Base-by-base conservation (phyloP, 2,888 invertebrate genomes). In the Schizaphis graminum region DNA sequence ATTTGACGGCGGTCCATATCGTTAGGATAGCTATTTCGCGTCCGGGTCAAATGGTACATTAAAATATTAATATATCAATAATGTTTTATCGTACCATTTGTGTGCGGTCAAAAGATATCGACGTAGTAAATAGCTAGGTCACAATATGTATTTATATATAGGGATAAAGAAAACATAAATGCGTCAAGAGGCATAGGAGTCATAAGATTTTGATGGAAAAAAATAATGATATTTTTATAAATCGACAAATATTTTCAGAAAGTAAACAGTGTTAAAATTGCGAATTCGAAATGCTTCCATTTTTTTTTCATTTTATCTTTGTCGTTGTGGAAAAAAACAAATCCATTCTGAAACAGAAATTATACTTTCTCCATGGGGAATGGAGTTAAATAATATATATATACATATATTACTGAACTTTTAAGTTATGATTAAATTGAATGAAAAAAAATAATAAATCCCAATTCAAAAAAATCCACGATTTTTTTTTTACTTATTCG, bases 21-120 rank as follows among this genome's bases (percentile, higher is more conserved):
- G 35, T 35, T 21, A 21, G 77, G 21, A 35, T 21, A 35, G 8
- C 35, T 77, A 35, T 77, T 77, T 77, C 35, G 8, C 77, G 35
- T 8, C 77, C 77, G 77, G 77, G 24, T 88, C 88, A 35, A 88
- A 35, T 35, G 88, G 53, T 35, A 88, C 77, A 77, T 77, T 77
- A 41, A 77, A 77, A 77, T 77, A 77, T 77, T 77, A 77, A 77
- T 77, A 35, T 35, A 35, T 77, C 77, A 35, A 77, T 77, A 77
- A 67, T 41, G 77, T 41, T 77, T 35, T 21, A 8, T 28, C 21
- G 7, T 35, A 35, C 35, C 35, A 3, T 77, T 77, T 35, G 35
- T 35, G 8, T 35, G 77, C 35, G 77, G 77, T 35, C 77, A 35
- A 77, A 77, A 35, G 35, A 35, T 77, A 77, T 77, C 35, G 77